phyloP scores from a whole-genome alignment of 2,888 invertebrate species.

The Girardia tigrina region DNA sequence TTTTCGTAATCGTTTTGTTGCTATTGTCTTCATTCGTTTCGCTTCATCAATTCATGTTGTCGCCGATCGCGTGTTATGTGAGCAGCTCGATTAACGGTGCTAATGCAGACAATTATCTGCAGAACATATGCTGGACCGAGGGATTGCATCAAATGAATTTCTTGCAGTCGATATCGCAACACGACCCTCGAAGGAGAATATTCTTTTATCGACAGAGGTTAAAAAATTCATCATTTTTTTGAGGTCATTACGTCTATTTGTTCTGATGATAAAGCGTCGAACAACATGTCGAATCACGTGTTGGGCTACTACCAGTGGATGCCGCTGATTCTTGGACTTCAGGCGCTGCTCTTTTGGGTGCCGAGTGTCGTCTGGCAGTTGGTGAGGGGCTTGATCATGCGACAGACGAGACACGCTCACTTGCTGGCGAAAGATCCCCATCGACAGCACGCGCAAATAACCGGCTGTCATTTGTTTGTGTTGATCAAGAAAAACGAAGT shows the following conservation, averaged over 20 bases:
- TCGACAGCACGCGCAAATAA: no score
- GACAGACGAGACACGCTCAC: background rate
- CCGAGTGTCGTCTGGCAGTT: background rate
- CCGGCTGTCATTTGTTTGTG: no score
- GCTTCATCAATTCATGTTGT: background rate
- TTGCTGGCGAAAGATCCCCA: background rate
- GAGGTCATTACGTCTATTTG: no score
- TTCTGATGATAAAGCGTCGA: background rate
- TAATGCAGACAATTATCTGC: background rate
- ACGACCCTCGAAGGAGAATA: no score
- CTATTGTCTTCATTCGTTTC: background rate
- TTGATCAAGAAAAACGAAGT: no score
- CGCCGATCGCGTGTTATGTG: background rate
- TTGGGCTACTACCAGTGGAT: background rate
- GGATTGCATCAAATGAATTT: background rate
- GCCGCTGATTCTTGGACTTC: background rate
- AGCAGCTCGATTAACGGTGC: background rate
- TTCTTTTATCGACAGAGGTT: no score
- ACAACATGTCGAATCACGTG: background rate
- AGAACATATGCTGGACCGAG: slow-evolving; percentile 7
- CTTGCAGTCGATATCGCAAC: background rate
- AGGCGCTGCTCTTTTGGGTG: background rate
- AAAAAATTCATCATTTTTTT: no score
- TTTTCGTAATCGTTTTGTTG: background rate
- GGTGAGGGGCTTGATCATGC: background rate